phyloP scores from a whole-genome alignment of 2,888 invertebrate species.

The Drosophila neotestacea region DNA sequence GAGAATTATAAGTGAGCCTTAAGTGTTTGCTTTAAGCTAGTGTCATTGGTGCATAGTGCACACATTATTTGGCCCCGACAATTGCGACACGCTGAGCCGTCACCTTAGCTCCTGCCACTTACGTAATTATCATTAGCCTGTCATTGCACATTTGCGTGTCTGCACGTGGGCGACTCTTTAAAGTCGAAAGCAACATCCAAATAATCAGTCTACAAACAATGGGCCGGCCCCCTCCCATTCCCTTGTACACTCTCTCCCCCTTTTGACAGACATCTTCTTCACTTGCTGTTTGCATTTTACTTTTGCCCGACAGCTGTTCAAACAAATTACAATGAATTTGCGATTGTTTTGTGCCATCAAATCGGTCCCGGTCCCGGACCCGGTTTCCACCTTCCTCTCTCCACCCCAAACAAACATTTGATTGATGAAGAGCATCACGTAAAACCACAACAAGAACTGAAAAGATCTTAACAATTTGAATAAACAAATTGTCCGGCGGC shows the following conservation, averaged over 20 bases:
- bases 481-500: conserved; percentile 60
- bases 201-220: conserved; percentile 63
- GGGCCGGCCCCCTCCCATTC: not conserved
- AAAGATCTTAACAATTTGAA: conserved; percentile 70
- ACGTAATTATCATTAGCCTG: conserved; percentile 67
- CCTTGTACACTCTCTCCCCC: not conserved
- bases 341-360: conserved; percentile 63
- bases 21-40: conserved; percentile 7
- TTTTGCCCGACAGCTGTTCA: conserved; percentile 69
- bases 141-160: conserved; percentile 72
- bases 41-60: conserved; percentile 33
- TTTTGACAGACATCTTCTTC: conserved; percentile 13
- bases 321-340: conserved; percentile 80
- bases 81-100: conserved; percentile 39
- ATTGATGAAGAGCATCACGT: conserved; percentile 69
- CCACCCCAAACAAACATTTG: conserved; percentile 62
- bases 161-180: conserved; percentile 55
- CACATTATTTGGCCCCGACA: conserved; percentile 9
- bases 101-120: conserved; percentile 36
- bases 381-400: not conserved
- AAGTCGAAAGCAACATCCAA: conserved; percentile 51
- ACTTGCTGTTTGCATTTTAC: conserved; percentile 44
- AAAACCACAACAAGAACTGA: conserved; percentile 26
- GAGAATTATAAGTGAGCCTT: not conserved
- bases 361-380: not conserved